Base-by-base conservation (phyloP, 2,888 invertebrate genomes). In the Watsonalla cultraria region DNA sequence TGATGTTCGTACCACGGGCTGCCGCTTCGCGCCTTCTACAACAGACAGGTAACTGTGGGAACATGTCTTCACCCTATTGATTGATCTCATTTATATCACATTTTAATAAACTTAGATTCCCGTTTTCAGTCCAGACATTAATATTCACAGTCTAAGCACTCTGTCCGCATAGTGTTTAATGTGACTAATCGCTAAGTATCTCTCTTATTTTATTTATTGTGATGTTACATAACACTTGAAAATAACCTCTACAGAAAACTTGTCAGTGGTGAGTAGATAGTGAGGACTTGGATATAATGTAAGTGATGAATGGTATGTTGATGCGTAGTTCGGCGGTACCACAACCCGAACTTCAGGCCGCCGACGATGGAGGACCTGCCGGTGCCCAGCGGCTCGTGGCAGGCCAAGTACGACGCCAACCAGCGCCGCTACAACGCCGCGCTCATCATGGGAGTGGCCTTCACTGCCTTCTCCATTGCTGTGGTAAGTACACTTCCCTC, bases 311-410 rank as follows among this genome's bases (percentile, higher is more conserved):
- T 24, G 24, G 24, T 24, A 24, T 24, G 24, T 24, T 24, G 24
- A 24, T 24, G 24, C 61, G 5, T 72, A 90, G 90, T 77, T 45
- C 84, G 90, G 0, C 86, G 87, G 60, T 89, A 90, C 76, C 84
- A 86, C 62, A 77, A 67, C 14, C 82, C 65, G 54, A 73, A 80
- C 60, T 83, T 86, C 78, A 86, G 87, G 73, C 74, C 82, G 0
- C 78, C 92, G 1, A 93, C 92, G 9, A 94, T 96, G 93, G 94
- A 96, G 68, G 96, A 96, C 76, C 80, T 96, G 76, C 96, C 96
- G 0, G 90, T 94, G 51, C 96, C 97, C 0, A 85, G 91, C 55
- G 96, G 96, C 54, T 94, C 94, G 24, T 97, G 96, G 96, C 91
- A 95, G 76, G 92, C 94, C 52, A 80, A 92, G 49, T 72, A 96